Evolutionary conservation across 2,888 invertebrate species (phyloP).

Genomic region (Periphyllus acericola): DNA sequence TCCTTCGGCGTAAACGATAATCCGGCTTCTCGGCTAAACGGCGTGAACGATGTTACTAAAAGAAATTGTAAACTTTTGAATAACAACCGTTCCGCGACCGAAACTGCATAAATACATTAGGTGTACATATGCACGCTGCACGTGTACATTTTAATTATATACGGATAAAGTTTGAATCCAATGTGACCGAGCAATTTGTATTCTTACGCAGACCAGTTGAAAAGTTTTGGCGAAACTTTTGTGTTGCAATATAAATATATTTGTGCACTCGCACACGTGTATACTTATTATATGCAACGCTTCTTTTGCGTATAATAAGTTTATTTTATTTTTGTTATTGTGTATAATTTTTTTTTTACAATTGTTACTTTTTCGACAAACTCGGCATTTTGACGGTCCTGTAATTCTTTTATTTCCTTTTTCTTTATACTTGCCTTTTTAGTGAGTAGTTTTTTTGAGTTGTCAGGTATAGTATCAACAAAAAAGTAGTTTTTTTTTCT

Average conservation of each 20-base stretch:
- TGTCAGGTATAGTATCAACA: background rate
- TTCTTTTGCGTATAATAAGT: slow-evolving; percentile 10
- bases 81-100: background rate
- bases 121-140: background rate
- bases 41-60: slow-evolving; percentile 30
- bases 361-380: slow-evolving; percentile 6
- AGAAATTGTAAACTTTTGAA: slow-evolving; percentile 40
- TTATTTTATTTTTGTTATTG: background rate
- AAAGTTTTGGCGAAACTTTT: slow-evolving; percentile 43
- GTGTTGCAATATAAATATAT: background rate
- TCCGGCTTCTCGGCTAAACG: slow-evolving; percentile 35
- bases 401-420: background rate
- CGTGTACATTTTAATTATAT: slow-evolving; percentile 14
- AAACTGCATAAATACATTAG: background rate
- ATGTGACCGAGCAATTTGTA: slow-evolving; percentile 22
- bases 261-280: background rate
- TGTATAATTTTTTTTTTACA: background rate
- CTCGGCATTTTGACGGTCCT: background rate
- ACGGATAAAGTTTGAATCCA: slow-evolving; percentile 24
- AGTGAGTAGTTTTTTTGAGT: background rate
- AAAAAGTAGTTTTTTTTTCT: background rate
- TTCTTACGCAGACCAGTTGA: slow-evolving; percentile 2
- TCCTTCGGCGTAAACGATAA: slow-evolving; percentile 28
- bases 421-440: background rate
- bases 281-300: background rate